Evolutionary conservation across 2,113 vertebrate genomes (phyloP).

Genomic region (Aegithalos caudatus): DNA sequence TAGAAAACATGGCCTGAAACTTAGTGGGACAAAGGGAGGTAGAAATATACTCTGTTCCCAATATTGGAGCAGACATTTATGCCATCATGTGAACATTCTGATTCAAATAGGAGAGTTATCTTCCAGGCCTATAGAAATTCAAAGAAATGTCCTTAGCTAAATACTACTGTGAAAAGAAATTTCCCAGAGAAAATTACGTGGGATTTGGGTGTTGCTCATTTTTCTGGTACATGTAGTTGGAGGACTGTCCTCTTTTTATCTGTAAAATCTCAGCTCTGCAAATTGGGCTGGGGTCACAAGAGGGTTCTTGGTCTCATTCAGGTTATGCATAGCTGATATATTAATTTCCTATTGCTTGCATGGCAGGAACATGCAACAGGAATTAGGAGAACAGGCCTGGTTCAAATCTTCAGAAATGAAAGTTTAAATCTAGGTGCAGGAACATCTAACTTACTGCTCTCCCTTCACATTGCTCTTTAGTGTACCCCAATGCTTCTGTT

Average conservation of each 20-base stretch:
- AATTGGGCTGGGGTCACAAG: background rate
- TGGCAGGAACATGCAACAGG: background rate
- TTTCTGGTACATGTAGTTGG: accelerated
- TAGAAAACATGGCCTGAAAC: background rate
- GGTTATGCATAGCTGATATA: background rate
- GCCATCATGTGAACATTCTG: background rate
- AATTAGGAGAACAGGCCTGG: background rate
- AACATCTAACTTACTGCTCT: background rate
- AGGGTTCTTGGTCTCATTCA: background rate
- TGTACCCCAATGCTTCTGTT: background rate
- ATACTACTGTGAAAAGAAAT: background rate
- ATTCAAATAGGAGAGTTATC: background rate
- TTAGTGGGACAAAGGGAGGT: background rate
- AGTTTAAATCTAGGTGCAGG: background rate
- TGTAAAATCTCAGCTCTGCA: background rate
- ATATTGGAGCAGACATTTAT: background rate
- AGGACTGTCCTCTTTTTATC: background rate
- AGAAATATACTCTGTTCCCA: background rate
- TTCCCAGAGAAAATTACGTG: background rate
- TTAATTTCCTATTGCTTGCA: background rate
- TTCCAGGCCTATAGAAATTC: background rate
- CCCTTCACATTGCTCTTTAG: background rate
- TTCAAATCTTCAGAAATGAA: background rate
- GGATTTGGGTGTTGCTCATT: background rate
- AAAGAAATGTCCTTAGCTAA: background rate